A percentile compares a stretch with the other conserved stretches of the same genome.
phyloP scores from a whole-genome alignment of 2,888 invertebrate species.

The Tetramorium bicarinatum region DNA sequence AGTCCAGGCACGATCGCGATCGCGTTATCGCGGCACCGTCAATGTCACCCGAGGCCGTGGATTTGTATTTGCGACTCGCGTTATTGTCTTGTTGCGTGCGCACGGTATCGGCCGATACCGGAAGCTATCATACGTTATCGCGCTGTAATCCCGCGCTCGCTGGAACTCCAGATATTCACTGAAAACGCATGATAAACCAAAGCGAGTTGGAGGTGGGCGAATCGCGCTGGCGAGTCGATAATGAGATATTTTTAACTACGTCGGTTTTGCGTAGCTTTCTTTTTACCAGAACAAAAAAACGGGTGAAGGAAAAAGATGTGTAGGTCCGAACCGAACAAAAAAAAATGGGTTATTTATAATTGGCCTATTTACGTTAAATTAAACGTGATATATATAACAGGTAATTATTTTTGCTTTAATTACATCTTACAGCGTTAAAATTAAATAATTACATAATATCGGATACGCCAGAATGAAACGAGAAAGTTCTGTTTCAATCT shows the following conservation, averaged over 20 bases:
- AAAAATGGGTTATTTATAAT: conserved; percentile 5
- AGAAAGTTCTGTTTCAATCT: neutral
- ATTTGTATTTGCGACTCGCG: neutral
- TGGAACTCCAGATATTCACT: neutral
- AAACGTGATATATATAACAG: neutral
- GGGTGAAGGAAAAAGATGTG: neutral
- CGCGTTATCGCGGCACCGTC: conserved; percentile 40
- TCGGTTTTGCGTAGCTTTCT: neutral
- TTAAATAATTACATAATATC: conserved; percentile 8
- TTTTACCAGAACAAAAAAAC: neutral
- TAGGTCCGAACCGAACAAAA: neutral
- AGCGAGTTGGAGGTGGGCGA: neutral
- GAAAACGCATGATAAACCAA: neutral
- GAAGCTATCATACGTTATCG: conserved; percentile 23
- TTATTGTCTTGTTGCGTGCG: conserved; percentile 15
- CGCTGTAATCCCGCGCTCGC: neutral
- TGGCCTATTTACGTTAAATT: neutral
- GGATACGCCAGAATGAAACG: neutral
- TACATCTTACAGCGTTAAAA: conserved; percentile 16
- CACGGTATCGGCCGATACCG: conserved; percentile 28
- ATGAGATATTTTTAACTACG: conserved; percentile 24
- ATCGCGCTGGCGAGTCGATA: neutral
- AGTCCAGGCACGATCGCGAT: conserved; percentile 8
- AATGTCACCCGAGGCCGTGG: conserved; percentile 36
- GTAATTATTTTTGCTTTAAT: neutral